A percentile compares a stretch with the other conserved stretches of the same genome.
Conservation (phyloP, 2,113 vertebrate species). For the Spheniscus mendiculus region DNA sequence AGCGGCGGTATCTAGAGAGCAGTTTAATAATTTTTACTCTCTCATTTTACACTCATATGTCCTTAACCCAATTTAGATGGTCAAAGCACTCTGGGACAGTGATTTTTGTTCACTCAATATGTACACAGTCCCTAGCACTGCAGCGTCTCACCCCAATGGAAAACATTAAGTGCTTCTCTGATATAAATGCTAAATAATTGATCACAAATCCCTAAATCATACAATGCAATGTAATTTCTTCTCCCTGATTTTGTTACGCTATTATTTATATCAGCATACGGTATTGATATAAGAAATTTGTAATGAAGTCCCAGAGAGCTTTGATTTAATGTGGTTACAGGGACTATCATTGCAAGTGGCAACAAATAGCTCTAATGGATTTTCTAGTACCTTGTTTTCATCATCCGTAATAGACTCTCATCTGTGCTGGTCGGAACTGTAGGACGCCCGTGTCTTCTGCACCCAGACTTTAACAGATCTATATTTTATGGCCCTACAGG, state of each 20-base stretch:
- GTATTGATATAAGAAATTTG: slow-evolving; percentile 36
- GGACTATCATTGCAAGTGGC: slow-evolving; percentile 33
- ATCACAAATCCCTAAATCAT: slow-evolving; percentile 17
- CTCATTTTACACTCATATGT: not conserved
- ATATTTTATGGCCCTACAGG: slow-evolving; percentile 72
- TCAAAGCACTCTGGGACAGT: not conserved
- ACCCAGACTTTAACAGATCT: slow-evolving; percentile 68
- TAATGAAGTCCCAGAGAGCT: slow-evolving; percentile 11
- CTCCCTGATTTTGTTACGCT: slow-evolving; percentile 1
- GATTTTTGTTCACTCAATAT: fast-evolving
- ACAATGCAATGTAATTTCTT: not conserved
- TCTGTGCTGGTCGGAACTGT: slow-evolving; percentile 63
- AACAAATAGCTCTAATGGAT: slow-evolving; percentile 64
- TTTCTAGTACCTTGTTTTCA: slow-evolving; percentile 74
- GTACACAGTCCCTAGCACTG: not conserved
- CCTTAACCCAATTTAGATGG: slow-evolving; percentile 2
- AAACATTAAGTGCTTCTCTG: not conserved
- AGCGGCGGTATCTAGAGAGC: not conserved
- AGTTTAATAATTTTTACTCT: not conserved
- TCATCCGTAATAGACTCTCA: slow-evolving; percentile 66
- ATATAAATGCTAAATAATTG: slow-evolving; percentile 43
- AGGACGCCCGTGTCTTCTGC: slow-evolving; percentile 48
- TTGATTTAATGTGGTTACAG: slow-evolving; percentile 37
- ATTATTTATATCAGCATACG: slow-evolving; percentile 15
- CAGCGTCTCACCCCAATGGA: not conserved